Percentiles rank a stretch among this genome's conserved stretches.
Conservation (phyloP, 2,113 vertebrate genomes). For the Pitta sordida region DNA sequence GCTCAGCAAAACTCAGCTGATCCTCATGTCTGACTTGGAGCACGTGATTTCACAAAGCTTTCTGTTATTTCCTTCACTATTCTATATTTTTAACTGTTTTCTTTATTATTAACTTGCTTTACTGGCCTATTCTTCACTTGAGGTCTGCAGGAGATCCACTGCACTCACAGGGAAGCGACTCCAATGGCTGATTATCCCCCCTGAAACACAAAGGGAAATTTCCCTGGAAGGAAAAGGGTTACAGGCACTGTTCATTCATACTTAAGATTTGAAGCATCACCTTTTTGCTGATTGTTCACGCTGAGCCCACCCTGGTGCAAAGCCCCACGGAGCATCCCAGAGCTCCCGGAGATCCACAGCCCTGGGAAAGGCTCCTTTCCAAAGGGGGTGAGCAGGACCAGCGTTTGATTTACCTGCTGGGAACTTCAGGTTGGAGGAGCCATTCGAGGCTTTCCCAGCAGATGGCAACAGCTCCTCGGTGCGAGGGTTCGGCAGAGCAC, state of each 20-base stretch:
- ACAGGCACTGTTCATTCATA: not conserved
- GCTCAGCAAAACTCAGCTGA: rapidly evolving
- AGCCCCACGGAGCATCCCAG: not conserved
- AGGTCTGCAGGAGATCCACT: not conserved
- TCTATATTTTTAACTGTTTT: not conserved
- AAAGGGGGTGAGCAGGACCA: not conserved
- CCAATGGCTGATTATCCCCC: not conserved
- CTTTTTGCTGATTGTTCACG: not conserved
- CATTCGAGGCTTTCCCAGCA: slow-evolving; percentile 41
- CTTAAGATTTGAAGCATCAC: not conserved
- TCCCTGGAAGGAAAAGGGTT: not conserved
- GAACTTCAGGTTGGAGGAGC: not conserved
- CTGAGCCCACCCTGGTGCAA: not conserved
- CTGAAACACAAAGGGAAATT: not conserved
- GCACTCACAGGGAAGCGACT: not conserved
- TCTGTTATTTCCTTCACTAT: not conserved
- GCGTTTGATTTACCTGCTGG: not conserved
- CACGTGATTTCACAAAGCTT: not conserved
- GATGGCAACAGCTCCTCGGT: slow-evolving; percentile 66
- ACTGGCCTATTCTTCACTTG: not conserved
- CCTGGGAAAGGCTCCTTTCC: rapidly evolving
- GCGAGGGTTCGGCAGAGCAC: not conserved
- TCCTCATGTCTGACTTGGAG: not conserved
- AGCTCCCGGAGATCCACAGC: rapidly evolving
- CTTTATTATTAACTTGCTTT: not conserved